Base-by-base conservation (phyloP, 2,113 vertebrate species). In the Xiphophorus maculatus region DNA sequence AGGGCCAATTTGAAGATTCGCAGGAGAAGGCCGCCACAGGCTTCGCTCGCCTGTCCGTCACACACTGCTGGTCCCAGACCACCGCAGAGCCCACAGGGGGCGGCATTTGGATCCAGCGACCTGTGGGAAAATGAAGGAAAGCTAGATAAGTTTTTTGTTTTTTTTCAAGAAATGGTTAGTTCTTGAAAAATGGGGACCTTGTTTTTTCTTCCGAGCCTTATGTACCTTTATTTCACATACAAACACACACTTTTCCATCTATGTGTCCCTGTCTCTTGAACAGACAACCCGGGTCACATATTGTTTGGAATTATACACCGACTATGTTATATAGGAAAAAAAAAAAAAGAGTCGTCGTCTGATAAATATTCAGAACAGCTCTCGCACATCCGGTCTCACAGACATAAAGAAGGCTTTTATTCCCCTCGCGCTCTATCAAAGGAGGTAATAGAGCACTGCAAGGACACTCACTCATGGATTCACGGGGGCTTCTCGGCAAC, bases 21-120 rank as follows among this genome's bases (percentile, higher is more conserved):
- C 85, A 78, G 92, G 73, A 66, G 79, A 88, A 86, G 77, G 83
- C 83, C 84, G 79, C 89, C 79, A 54, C 85, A 68, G 88, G 89
- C 89, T 85, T 87, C 77, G 68, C 87, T 88, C 62, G 85, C 84
- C 90, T 86, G 87, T 84, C 89, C 71, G 91, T 93, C 92, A 94
- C 93, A 91, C 93, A 69, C 91, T 78, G 90, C 86, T 82, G 92
- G 73, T 89, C 92, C 93, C 88, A 81, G 75, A 91, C 91, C 84
- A 78, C 89, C 88, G 82, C 79, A 79, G 73, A 82, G 83, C 93
- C 92, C 90, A 77, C 67, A 86, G 88, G 81, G 88, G 87, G 88
- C 92, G 91, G 91, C 95, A 94, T 95, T 94, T 93, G 93, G 90
- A 92, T 93, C 89, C 88, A 81, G 76, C 91, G 88, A 93, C 91